Percentiles rank a stretch among this genome's conserved stretches.
Conservation (phyloP, 2,113 vertebrate species). For the Megatriorchis doriae region DNA sequence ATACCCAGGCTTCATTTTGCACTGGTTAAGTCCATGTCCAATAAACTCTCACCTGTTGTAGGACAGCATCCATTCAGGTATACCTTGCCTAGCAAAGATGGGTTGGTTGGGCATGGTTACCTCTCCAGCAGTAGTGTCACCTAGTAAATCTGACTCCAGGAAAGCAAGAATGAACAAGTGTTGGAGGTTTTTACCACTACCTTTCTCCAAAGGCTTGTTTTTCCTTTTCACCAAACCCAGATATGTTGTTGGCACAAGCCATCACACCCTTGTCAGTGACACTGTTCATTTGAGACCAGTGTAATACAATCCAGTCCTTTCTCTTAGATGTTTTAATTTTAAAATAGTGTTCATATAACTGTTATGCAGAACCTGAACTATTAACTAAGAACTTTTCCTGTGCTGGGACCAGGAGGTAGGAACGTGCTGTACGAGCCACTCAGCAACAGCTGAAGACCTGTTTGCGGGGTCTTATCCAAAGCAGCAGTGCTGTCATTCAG, state of each 20-base stretch:
- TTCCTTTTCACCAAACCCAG: neutral
- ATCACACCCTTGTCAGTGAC: neutral
- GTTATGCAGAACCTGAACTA: neutral
- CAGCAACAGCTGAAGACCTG: neutral
- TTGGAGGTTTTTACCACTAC: neutral
- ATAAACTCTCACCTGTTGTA: fast-evolving
- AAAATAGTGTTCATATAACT: neutral
- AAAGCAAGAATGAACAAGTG: neutral
- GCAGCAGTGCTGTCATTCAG: neutral
- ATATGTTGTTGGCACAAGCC: neutral
- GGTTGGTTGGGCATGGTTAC: neutral
- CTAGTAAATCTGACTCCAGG: neutral
- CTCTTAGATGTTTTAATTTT: neutral
- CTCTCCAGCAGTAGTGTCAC: neutral
- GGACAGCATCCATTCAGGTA: neutral
- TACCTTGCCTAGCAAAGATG: neutral
- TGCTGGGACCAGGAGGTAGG: neutral
- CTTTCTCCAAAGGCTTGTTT: neutral
- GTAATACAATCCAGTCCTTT: neutral
- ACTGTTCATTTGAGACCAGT: neutral
- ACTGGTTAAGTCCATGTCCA: too few species aligned
- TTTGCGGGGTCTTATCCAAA: neutral
- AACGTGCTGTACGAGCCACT: neutral
- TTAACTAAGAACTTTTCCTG: neutral
- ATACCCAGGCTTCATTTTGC: neutral